These are phyloP conservation scores for Pipistrellus pipistrellus DNA, from an alignment of 2,797 vertebrate species.

Conservation along the genomic window DNA sequence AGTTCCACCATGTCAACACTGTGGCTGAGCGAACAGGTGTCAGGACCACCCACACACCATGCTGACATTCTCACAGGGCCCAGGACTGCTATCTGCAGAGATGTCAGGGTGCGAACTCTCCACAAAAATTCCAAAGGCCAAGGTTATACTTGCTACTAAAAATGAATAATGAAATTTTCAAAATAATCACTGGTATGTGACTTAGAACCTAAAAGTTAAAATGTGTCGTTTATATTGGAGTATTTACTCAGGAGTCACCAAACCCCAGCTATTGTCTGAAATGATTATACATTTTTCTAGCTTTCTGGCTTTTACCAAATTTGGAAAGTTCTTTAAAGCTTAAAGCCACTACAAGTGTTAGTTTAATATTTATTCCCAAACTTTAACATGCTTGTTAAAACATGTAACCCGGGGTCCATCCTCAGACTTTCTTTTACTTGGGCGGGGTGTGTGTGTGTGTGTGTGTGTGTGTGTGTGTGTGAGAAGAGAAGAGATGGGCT, in stretches of 20 bases:
- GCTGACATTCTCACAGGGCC: not conserved
- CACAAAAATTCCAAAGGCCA: not conserved
- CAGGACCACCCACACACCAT: not conserved
- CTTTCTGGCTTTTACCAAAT: not conserved
- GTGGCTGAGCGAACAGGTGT: not conserved
- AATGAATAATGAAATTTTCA: not conserved
- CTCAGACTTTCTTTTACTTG: not conserved
- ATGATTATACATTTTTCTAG: not conserved
- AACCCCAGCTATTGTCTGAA: not conserved
- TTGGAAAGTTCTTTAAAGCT: not conserved
- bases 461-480: too few relatives aligned
- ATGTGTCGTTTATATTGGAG: not conserved
- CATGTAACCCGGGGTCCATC: too few relatives aligned
- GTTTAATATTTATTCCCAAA: not conserved
- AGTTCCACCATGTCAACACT: not conserved
- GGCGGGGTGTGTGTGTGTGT: not conserved
- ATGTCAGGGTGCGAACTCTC: not conserved
- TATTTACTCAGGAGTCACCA: not conserved
- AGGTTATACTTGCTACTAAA: not conserved
- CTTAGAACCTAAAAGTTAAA: not conserved
- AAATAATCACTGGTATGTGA: not conserved
- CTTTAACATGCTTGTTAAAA: not conserved
- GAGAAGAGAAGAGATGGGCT: too few relatives aligned
- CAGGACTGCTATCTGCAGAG: accelerated
- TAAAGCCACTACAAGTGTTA: not conserved